Percentiles rank a stretch among this genome's conserved stretches.
These are phyloP conservation scores for Hystrix brachyura DNA, from an alignment of 2,113 vertebrate genomes.

Conservation along the genomic window DNA sequence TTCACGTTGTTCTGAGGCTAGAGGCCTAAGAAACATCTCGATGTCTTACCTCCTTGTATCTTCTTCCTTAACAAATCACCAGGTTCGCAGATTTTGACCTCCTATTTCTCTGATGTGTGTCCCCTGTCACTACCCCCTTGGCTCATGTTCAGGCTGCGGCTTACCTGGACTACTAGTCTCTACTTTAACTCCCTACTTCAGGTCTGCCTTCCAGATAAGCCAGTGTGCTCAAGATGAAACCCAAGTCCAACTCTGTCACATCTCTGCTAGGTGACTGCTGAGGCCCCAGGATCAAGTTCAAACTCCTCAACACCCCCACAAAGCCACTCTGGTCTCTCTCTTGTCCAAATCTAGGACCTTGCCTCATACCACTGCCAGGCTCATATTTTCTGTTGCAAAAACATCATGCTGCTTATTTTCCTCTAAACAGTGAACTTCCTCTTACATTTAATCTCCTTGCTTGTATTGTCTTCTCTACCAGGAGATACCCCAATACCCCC, in stretches of 20 bases:
- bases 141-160: background rate
- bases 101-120: background rate
- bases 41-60: background rate
- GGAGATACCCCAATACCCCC: background rate
- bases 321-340: slow-evolving; percentile 64
- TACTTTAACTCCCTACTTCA: background rate
- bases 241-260: background rate
- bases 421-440: background rate
- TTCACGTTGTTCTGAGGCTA: background rate
- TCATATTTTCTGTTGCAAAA: slow-evolving; percentile 65
- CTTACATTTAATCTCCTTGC: background rate
- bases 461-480: background rate
- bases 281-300: slow-evolving; percentile 57
- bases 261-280: slow-evolving; percentile 44
- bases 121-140: background rate
- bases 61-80: background rate
- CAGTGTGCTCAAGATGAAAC: slow-evolving; percentile 62
- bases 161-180: background rate
- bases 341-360: slow-evolving; percentile 51
- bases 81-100: background rate
- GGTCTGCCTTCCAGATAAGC: background rate
- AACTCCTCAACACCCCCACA: slow-evolving; percentile 64
- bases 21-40: background rate
- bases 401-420: slow-evolving; percentile 15
- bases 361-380: slow-evolving; percentile 64